Percentiles rank a stretch among this genome's conserved stretches.
These are phyloP conservation scores for Hydroisotoma schaefferi DNA, from an alignment of 2,888 invertebrate species.

Conservation along the genomic window DNA sequence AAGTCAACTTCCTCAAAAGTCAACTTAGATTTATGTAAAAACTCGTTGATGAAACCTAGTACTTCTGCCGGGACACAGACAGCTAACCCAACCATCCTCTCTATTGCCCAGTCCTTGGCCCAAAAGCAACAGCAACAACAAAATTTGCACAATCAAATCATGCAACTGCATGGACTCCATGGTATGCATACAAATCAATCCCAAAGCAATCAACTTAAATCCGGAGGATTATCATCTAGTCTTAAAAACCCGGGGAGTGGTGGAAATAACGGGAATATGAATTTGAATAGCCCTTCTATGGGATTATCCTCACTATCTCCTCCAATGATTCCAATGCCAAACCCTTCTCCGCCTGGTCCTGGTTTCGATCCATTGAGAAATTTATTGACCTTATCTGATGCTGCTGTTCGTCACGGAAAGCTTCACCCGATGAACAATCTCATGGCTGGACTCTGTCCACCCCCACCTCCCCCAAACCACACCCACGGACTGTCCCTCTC, in stretches of 20 bases:
- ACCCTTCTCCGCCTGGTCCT: constrained; percentile 37
- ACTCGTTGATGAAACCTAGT: constrained; percentile 12
- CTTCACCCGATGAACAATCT: constrained; percentile 38
- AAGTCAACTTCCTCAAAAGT: background rate
- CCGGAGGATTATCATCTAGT: background rate
- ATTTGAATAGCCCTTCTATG: constrained; percentile 7
- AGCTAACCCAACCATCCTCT: constrained; percentile 19
- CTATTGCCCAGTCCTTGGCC: constrained; percentile 45
- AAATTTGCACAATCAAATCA: constrained; percentile 12
- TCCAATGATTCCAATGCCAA: constrained; percentile 42
- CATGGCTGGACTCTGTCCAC: constrained; percentile 38
- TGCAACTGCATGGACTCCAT: constrained; percentile 9
- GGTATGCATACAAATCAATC: constrained; percentile 3
- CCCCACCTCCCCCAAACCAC: constrained; percentile 26
- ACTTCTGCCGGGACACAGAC: constrained; percentile 6
- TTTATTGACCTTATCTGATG: constrained; percentile 57
- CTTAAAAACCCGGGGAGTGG: constrained; percentile 1
- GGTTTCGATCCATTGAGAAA: constrained; percentile 54
- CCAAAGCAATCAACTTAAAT: background rate
- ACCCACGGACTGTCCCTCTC: background rate
- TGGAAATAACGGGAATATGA: background rate
- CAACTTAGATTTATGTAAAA: background rate
- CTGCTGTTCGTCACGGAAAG: constrained; percentile 50
- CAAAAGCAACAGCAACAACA: constrained; percentile 37
- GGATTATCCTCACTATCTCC: constrained; percentile 27